Conservation (phyloP, 2,113 vertebrate genomes). For the Casuarius casuarius region DNA sequence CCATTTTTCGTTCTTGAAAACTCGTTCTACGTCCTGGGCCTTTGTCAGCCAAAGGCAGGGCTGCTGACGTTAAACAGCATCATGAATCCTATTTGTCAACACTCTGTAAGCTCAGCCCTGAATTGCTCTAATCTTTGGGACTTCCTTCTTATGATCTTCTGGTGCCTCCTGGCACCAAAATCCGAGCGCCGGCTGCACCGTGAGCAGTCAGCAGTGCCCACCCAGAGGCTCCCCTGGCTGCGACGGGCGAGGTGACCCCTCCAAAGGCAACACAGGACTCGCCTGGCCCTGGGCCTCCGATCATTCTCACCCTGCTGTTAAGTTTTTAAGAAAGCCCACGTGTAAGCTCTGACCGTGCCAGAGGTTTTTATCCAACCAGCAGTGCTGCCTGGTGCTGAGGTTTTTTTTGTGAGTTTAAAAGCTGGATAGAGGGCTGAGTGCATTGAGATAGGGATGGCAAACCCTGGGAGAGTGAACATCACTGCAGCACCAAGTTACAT, state of each 20-base stretch:
- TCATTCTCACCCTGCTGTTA: not conserved
- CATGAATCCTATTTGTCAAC: not conserved
- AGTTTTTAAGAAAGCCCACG: too few relatives aligned
- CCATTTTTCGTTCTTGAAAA: not conserved
- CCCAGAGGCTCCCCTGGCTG: too few relatives aligned
- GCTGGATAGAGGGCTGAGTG: not conserved
- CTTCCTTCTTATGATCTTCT: accelerated
- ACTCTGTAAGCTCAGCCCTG: not conserved
- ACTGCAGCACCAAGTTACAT: accelerated
- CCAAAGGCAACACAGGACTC: not conserved
- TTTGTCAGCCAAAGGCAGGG: not conserved
- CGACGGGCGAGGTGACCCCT: not conserved
- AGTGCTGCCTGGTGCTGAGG: not conserved
- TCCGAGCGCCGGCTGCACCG: not conserved
- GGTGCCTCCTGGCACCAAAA: not conserved
- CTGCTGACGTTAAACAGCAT: not conserved
- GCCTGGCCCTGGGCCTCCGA: too few relatives aligned
- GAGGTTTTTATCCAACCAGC: not conserved
- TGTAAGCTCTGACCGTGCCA: not conserved
- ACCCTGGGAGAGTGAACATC: not conserved
- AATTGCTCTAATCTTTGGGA: not conserved
- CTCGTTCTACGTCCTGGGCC: not conserved
- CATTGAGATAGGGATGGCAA: not conserved
- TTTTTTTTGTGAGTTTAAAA: not conserved
- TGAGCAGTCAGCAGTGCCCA: too few relatives aligned